phyloP scores from a whole-genome alignment of 2,113 vertebrate genomes.

The Albula glossodonta region DNA sequence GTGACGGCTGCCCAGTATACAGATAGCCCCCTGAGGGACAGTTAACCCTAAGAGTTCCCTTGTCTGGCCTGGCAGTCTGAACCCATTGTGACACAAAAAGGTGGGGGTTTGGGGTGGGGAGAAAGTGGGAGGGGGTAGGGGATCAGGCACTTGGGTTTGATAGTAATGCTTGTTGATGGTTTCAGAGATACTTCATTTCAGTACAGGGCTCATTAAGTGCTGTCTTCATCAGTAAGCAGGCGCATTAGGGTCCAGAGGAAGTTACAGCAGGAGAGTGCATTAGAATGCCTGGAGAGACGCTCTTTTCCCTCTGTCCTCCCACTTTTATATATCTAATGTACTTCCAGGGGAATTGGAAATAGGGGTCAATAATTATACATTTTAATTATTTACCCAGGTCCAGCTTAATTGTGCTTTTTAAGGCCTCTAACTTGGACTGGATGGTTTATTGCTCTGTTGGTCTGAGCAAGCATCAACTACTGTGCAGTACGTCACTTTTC shows the following conservation, averaged over 20 bases:
- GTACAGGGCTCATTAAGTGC: conserved; percentile 75
- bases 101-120: conserved; percentile 37
- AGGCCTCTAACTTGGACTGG: conserved; percentile 68
- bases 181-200: conserved; percentile 72
- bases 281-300: conserved; percentile 66
- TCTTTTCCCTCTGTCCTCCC: conserved; percentile 53
- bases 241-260: conserved; percentile 75
- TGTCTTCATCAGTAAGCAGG: conserved; percentile 68
- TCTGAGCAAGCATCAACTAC: conserved; percentile 54
- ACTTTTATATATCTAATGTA: conserved; percentile 78
- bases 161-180: conserved; percentile 74
- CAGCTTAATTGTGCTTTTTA: conserved; percentile 80
- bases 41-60: conserved; percentile 66
- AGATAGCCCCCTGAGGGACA: conserved; percentile 71
- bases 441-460: conserved; percentile 65
- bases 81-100: conserved; percentile 49
- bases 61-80: conserved; percentile 46
- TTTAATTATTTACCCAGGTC: conserved; percentile 79
- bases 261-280: conserved; percentile 71
- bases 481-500: conserved; percentile 48
- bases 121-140: conserved; percentile 19
- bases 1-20: conserved; percentile 58
- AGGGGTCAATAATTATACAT: conserved; percentile 80
- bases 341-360: conserved; percentile 78
- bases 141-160: conserved; percentile 43